Evolutionary conservation across 2,113 vertebrate species (phyloP).

Genomic region (Notarius lentiginosus): DNA sequence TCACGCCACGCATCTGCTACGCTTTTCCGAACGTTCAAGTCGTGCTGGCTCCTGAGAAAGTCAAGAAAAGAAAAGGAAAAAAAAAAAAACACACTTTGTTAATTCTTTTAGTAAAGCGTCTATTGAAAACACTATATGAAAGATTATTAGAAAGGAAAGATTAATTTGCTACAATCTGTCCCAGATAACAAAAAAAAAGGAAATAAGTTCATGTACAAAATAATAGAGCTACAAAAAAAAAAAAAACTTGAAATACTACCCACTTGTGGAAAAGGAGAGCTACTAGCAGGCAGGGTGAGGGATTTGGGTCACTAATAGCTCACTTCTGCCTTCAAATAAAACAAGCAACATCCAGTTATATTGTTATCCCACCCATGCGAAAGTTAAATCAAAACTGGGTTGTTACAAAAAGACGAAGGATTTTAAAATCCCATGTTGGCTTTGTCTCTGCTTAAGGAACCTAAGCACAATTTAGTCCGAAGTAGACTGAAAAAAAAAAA

Average conservation of each 20-base stretch:
- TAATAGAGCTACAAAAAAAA: not conserved
- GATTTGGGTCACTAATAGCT: not conserved
- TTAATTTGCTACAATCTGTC: not conserved
- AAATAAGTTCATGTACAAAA: not conserved
- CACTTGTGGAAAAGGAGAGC: conserved; percentile 20
- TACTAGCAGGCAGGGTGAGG: not conserved
- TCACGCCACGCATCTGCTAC: conserved; percentile 68
- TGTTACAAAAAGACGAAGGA: not conserved
- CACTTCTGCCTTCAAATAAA: not conserved
- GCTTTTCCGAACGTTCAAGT: conserved; percentile 77
- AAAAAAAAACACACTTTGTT: not conserved
- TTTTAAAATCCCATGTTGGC: not conserved
- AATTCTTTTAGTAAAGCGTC: not conserved
- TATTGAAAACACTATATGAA: not conserved
- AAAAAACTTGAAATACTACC: conserved; percentile 22
- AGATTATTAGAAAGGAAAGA: not conserved
- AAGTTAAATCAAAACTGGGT: not conserved
- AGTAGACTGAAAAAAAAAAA: not conserved
- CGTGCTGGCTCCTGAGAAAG: conserved; percentile 75
- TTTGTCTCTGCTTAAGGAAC: not conserved
- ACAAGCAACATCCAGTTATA: not conserved
- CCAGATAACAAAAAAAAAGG: not conserved
- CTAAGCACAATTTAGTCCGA: not conserved
- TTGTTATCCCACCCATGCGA: not conserved
- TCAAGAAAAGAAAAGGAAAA: too few species aligned